These are phyloP conservation scores for Vesta saturnalis DNA, from an alignment of 2,888 invertebrate genomes.

Conservation along the genomic window DNA sequence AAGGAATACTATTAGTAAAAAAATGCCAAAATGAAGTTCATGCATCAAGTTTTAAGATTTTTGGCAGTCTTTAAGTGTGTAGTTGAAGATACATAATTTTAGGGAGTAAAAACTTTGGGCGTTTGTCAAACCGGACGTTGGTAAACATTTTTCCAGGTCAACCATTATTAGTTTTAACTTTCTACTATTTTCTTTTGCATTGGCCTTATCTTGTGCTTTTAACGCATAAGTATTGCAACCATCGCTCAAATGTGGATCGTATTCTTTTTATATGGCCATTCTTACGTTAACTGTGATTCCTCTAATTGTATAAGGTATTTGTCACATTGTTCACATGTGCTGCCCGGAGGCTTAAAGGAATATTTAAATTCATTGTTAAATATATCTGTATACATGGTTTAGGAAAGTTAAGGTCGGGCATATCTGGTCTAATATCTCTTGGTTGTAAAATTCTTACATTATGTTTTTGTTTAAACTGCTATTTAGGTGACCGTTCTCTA, in stretches of 20 bases:
- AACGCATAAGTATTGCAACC: neutral
- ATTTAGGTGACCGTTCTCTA: neutral
- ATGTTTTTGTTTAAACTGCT: neutral
- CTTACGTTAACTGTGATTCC: neutral
- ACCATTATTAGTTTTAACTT: neutral
- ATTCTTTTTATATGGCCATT: neutral
- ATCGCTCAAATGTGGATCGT: neutral
- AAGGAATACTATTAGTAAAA: too few species aligned
- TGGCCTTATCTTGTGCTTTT: neutral
- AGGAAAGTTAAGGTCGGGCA: neutral
- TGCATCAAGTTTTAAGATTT: too few species aligned
- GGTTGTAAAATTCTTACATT: neutral
- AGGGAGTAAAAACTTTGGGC: too few species aligned
- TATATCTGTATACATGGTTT: neutral
- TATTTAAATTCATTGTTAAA: too few species aligned
- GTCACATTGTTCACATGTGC: neutral
- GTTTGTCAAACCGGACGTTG: too few species aligned
- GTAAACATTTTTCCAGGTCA: too few species aligned
- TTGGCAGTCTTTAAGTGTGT: too few species aligned
- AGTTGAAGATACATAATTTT: too few species aligned
- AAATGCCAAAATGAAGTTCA: too few species aligned
- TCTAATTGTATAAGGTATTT: too few species aligned
- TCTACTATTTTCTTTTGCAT: neutral
- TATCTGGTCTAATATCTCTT: neutral
- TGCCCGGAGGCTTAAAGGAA: neutral